These are phyloP conservation scores for Piliocolobus tephrosceles DNA, from an alignment of 2,113 vertebrate genomes.

Conservation along the genomic window DNA sequence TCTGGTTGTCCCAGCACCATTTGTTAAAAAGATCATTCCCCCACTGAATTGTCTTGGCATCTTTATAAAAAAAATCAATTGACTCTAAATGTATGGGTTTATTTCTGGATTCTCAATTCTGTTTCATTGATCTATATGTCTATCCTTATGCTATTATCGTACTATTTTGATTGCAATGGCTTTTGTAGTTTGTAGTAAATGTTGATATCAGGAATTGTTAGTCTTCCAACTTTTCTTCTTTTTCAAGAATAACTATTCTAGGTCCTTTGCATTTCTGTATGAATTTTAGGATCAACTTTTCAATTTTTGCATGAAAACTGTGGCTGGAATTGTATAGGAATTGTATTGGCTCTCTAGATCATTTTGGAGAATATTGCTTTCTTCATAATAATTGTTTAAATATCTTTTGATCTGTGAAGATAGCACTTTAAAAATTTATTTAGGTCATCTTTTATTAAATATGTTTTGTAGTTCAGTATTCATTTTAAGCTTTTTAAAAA, in stretches of 20 bases:
- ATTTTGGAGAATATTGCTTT: neutral
- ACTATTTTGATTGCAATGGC: neutral
- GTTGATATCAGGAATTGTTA: neutral
- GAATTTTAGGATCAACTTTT: neutral
- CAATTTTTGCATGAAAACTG: neutral
- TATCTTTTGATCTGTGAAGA: neutral
- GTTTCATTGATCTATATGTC: neutral
- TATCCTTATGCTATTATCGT: neutral
- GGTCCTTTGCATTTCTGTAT: neutral
- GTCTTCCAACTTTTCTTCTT: neutral
- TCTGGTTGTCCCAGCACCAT: neutral
- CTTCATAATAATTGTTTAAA: neutral
- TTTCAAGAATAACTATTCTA: neutral
- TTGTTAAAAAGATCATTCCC: neutral
- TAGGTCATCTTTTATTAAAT: neutral
- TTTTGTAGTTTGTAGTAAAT: neutral
- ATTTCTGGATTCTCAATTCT: neutral
- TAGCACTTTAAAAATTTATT: neutral
- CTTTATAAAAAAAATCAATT: neutral
- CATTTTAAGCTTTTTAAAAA: neutral
- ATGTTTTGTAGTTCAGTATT: neutral
- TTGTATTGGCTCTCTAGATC: neutral
- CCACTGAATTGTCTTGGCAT: neutral
- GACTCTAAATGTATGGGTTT: neutral
- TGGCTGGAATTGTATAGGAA: neutral